phyloP scores from a whole-genome alignment of 2,888 invertebrate species.

The Drosophila birchii region DNA sequence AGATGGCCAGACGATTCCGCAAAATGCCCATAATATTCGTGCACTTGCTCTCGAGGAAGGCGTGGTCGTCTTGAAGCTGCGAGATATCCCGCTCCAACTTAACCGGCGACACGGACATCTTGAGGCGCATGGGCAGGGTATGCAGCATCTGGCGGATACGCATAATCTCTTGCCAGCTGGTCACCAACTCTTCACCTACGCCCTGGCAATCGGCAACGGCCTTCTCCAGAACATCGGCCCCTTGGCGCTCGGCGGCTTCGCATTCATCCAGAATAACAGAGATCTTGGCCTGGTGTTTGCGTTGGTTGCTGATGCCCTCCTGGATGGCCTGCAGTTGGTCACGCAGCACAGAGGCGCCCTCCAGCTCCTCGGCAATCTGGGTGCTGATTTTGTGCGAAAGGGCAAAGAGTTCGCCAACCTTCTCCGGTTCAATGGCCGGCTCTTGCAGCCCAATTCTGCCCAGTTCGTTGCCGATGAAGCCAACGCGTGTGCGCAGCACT shows the following conservation, averaged over 20 bases:
- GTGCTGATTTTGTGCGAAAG: slow-evolving; percentile 90
- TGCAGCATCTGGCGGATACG: slow-evolving; percentile 90
- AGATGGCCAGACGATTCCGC: slow-evolving; percentile 88
- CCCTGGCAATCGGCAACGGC: slow-evolving; percentile 90
- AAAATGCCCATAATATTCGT: slow-evolving; percentile 88
- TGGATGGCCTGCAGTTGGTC: slow-evolving; percentile 91
- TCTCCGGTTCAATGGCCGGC: slow-evolving; percentile 89
- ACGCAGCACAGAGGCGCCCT: slow-evolving; percentile 90
- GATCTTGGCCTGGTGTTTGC: slow-evolving; percentile 89
- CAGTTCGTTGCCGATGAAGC: slow-evolving; percentile 91
- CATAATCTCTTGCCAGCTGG: slow-evolving; percentile 92
- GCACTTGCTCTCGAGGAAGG: slow-evolving; percentile 89
- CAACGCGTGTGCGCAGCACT: slow-evolving; percentile 90
- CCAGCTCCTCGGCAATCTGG: slow-evolving; percentile 91
- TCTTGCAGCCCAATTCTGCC: slow-evolving; percentile 91
- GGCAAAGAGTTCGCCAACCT: slow-evolving; percentile 89
- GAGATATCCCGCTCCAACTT: slow-evolving; percentile 92
- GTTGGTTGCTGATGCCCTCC: slow-evolving; percentile 89
- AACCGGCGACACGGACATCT: slow-evolving; percentile 91
- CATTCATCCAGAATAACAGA: slow-evolving; percentile 89
- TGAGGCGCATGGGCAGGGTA: slow-evolving; percentile 90
- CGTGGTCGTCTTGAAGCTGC: slow-evolving; percentile 90
- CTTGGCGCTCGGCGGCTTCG: slow-evolving; percentile 89
- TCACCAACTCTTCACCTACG: slow-evolving; percentile 89
- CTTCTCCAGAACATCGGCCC: slow-evolving; percentile 91